Conservation (phyloP, 1,140 invertebrate genomes). For the Rhagoletis pomonella region DNA sequence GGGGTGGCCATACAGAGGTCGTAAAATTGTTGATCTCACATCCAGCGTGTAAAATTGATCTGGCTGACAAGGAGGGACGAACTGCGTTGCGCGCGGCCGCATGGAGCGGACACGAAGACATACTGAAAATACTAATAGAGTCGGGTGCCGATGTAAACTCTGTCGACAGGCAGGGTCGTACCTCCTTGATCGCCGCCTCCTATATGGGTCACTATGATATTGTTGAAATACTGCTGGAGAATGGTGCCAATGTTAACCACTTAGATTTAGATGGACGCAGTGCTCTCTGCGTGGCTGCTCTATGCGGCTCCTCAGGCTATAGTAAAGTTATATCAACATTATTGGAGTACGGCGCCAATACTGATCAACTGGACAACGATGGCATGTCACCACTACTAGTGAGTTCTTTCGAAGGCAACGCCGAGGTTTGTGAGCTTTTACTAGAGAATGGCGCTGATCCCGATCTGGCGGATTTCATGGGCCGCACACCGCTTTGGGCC, state of each 20-base stretch:
- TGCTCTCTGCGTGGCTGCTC: slow-evolving; percentile 91
- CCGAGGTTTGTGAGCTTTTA: slow-evolving; percentile 88
- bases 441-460: slow-evolving; percentile 91
- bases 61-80: slow-evolving; percentile 81
- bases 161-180: slow-evolving; percentile 91
- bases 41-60: slow-evolving; percentile 85
- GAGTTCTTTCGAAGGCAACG: slow-evolving; percentile 91
- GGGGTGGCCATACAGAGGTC: slow-evolving; percentile 94
- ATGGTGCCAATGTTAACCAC: slow-evolving; percentile 90
- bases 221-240: slow-evolving; percentile 88
- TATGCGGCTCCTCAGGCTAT: slow-evolving; percentile 92
- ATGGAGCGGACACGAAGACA: slow-evolving; percentile 89
- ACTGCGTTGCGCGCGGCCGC: slow-evolving; percentile 87
- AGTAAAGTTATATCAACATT: slow-evolving; percentile 83
- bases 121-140: slow-evolving; percentile 82
- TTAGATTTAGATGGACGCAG: slow-evolving; percentile 93
- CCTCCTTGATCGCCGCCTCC: slow-evolving; percentile 91
- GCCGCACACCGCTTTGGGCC: slow-evolving; percentile 86
- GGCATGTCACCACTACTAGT: slow-evolving; percentile 94
- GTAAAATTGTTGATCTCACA: slow-evolving; percentile 87
- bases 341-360: slow-evolving; percentile 88
- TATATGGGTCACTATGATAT: slow-evolving; percentile 96
- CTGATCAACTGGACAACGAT: slow-evolving; percentile 92
- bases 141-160: slow-evolving; percentile 85
- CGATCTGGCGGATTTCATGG: slow-evolving; percentile 87